Evolutionary conservation across 2,888 invertebrate genomes (phyloP), one percentile per base, ranked within the genome.

Genomic region (Chironomus tentans): DNA sequence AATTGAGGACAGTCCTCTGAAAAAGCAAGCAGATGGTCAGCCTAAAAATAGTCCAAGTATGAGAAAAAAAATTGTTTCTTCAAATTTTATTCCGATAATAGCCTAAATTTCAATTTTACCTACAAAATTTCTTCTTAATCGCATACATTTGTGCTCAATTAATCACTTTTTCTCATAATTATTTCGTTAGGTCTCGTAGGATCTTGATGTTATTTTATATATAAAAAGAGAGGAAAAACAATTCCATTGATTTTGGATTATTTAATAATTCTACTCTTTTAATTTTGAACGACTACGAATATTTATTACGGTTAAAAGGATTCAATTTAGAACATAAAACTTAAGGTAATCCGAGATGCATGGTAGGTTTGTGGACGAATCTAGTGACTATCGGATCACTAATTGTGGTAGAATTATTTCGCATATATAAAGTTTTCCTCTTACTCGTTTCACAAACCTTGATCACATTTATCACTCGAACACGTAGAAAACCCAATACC

Each of bases 401-500:
- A 38, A 38, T 38, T 38, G 1, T 38, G 10, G 38, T 38, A 38
- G 1, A 38, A 38, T 38, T 24, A 2, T 24, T 28, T 38, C 2
- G 38, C 7, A 38, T 10, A 10, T 38, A 38, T 38, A 38, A 38
- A 50, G 4, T 15, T 5, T 56, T 56, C 18, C 3, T 15, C 56
- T 56, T 56, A 7, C 56, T 56, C 56, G 56, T 56, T 56, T 21
- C 62, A 62, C 62, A 21, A 62, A 21, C 62, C 62, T 21, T 56
- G 5, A 56, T 15, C 4, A 15, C 12, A 56, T 56, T 61, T 28
- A 80, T 85, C 82, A 90, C 85, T 90, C 90, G 79, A 92, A 86
- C 80, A 93, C 90, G 83, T 96, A 96, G 85, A 97, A 97, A 80
- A 92, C 89, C 97, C 97, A 98, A 84, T 98, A 98, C 79, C 94